Conservation (phyloP, 2,888 invertebrate species). For the Ephialtes manifestator region DNA sequence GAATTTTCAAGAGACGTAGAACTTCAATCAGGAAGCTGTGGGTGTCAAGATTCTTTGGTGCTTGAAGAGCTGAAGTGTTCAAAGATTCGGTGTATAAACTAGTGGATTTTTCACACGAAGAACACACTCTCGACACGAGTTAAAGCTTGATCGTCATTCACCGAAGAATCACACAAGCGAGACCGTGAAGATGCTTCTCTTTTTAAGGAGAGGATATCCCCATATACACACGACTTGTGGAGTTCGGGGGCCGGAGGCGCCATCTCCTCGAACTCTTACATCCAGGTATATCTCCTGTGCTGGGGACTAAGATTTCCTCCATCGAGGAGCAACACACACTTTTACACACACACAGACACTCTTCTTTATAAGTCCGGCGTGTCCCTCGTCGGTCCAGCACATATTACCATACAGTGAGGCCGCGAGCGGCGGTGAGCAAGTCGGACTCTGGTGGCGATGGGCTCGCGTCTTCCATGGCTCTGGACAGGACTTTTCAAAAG, state of each 20-base stretch:
- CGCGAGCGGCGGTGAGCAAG: constrained; percentile 72
- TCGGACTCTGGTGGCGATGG: constrained; percentile 67
- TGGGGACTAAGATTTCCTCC: constrained; percentile 56
- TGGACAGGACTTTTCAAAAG: constrained; percentile 62
- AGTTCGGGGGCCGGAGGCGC: constrained; percentile 81
- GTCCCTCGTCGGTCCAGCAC: constrained; percentile 80
- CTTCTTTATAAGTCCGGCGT: constrained; percentile 73
- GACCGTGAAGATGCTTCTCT: constrained; percentile 57
- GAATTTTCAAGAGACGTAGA: constrained; percentile 23
- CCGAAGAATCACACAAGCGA: constrained; percentile 32
- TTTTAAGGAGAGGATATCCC: constrained; percentile 62
- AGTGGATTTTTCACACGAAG: neutral
- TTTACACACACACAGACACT: constrained; percentile 25
- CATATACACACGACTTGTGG: constrained; percentile 65
- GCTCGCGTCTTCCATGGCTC: constrained; percentile 40
- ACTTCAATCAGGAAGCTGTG: constrained; percentile 38
- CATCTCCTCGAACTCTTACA: constrained; percentile 82
- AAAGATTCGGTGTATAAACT: constrained; percentile 22
- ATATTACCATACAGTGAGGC: constrained; percentile 81
- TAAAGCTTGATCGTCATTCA: constrained; percentile 55
- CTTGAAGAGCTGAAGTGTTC: constrained; percentile 21
- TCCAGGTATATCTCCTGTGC: constrained; percentile 77
- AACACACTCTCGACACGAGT: constrained; percentile 4
- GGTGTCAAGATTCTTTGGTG: constrained; percentile 32
- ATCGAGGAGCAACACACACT: constrained; percentile 46